These are phyloP conservation scores for Lottia gigantea DNA, from an alignment of 2,888 invertebrate species.

Conservation along the genomic window DNA sequence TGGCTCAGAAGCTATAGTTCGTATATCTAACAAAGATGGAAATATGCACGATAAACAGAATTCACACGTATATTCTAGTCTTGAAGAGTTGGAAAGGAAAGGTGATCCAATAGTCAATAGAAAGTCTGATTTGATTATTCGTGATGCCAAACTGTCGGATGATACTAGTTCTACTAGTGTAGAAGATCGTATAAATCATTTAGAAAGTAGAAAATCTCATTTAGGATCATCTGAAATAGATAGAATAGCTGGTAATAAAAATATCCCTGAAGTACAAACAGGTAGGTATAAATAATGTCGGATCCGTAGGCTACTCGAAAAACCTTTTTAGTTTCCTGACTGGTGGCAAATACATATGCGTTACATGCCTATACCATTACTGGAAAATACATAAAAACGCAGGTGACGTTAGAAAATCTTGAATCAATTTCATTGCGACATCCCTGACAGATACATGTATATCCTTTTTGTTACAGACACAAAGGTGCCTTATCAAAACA, in stretches of 20 bases:
- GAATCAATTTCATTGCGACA: no score
- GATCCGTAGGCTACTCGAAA: no score
- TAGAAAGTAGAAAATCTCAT: constrained; percentile 25
- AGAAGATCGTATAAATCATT: constrained; percentile 22
- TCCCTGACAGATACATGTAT: no score
- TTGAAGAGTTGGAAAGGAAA: neutral
- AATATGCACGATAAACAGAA: neutral
- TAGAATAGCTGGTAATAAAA: neutral
- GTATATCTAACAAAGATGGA: neutral
- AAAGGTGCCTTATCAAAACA: neutral
- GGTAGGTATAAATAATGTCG: no score
- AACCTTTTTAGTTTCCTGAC: no score
- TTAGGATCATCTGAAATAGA: constrained; percentile 15
- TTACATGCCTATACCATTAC: no score
- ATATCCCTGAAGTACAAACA: no score
- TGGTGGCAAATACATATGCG: no score
- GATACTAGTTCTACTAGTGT: neutral
- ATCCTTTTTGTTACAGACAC: no score
- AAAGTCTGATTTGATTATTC: neutral
- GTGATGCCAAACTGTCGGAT: neutral
- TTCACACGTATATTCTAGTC: neutral
- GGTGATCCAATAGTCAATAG: no score
- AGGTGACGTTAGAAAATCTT: no score
- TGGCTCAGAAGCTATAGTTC: neutral
- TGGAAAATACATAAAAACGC: no score